Conservation (phyloP, 2,888 invertebrate genomes). For the Hypsopygia costalis region DNA sequence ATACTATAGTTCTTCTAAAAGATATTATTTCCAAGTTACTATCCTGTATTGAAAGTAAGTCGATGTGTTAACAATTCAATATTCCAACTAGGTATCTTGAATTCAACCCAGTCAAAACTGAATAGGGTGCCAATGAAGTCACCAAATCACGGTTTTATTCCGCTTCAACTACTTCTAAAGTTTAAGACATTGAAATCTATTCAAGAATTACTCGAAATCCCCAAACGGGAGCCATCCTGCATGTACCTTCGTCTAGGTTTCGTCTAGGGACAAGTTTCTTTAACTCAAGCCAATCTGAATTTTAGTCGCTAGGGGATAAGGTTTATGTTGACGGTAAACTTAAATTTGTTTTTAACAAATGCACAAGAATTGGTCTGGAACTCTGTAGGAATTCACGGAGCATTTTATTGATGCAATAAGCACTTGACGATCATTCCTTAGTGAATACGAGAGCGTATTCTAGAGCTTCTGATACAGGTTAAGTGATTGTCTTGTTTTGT, state of each 20-base stretch:
- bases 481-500: too few species aligned
- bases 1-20: too few species aligned
- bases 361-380: constrained; percentile 39
- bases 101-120: too few species aligned
- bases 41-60: too few species aligned
- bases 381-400: constrained; percentile 24
- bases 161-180: constrained; percentile 14
- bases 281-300: background rate
- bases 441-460: background rate
- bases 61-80: too few species aligned
- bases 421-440: constrained; percentile 38
- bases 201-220: constrained; percentile 18
- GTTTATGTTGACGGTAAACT: background rate
- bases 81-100: too few species aligned
- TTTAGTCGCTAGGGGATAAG: background rate
- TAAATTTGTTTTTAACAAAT: background rate
- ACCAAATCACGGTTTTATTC: constrained; percentile 19
- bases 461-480: background rate
- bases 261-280: background rate
- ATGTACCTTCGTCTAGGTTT: constrained; percentile 1
- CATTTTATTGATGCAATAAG: constrained; percentile 67
- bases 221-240: constrained; percentile 2
- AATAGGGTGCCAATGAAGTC: constrained; percentile 4
- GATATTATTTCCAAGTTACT: too few species aligned
- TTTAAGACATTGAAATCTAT: constrained; percentile 19